These are phyloP conservation scores for Fragum whitleyi DNA, from an alignment of 2,888 invertebrate genomes.

Conservation along the genomic window DNA sequence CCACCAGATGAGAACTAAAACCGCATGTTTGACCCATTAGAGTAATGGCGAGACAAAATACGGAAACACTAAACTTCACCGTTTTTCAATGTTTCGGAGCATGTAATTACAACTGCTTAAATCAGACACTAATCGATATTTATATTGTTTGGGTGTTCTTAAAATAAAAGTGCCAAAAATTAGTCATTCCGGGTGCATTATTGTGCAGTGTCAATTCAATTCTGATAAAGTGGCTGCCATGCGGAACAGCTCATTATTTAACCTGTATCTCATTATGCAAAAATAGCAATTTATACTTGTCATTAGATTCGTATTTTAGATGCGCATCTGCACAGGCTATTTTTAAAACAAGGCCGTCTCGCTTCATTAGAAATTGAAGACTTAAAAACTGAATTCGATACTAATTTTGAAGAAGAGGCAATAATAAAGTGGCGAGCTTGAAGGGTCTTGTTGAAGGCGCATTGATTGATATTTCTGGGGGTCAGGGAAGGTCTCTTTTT, in stretches of 20 bases:
- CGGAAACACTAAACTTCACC: constrained; percentile 7
- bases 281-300: constrained; percentile 22
- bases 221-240: constrained; percentile 50
- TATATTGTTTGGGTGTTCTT: constrained; percentile 60
- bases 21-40: constrained; percentile 7
- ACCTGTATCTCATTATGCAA: constrained; percentile 28
- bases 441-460: neutral
- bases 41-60: constrained; percentile 8
- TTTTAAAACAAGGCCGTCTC: neutral
- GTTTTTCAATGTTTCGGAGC: constrained; percentile 25
- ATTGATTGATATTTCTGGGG: neutral
- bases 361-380: neutral
- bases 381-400: neutral
- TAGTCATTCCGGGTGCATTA: constrained; percentile 43
- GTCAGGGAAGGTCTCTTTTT: neutral
- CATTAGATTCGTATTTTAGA: constrained; percentile 17
- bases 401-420: constrained; percentile 8
- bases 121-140: constrained; percentile 52
- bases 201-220: constrained; percentile 52
- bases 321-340: constrained; percentile 14
- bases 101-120: constrained; percentile 53
- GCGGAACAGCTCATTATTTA: constrained; percentile 19
- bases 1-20: constrained; percentile 4
- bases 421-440: neutral
- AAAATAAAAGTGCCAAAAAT: constrained; percentile 66